Conservation (phyloP, 2,888 invertebrate genomes). For the Ommatoiulus sabulosus region DNA sequence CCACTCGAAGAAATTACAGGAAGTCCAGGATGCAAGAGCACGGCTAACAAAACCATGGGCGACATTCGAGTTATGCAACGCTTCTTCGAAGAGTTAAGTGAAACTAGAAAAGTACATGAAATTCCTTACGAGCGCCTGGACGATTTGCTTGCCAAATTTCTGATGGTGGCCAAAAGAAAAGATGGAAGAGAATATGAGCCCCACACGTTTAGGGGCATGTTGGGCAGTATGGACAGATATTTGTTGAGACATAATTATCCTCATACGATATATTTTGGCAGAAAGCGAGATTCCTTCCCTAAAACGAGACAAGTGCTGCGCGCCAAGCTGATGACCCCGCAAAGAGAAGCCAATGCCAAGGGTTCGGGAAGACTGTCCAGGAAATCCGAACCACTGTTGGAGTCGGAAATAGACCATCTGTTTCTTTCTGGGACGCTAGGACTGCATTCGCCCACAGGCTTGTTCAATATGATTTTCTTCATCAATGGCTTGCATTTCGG, state of each 20-base stretch:
- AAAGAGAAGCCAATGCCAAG: conserved; percentile 53
- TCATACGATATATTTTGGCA: conserved; percentile 59
- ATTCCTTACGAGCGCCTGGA: conserved; percentile 36
- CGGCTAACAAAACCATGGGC: conserved; percentile 1
- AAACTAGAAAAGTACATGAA: conserved; percentile 43
- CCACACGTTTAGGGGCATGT: conserved; percentile 58
- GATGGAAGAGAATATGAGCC: conserved; percentile 59
- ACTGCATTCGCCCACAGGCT: conserved; percentile 57
- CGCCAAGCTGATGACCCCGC: conserved; percentile 57
- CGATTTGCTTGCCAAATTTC: conserved; percentile 33
- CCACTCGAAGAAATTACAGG: background rate
- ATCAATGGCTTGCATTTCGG: conserved; percentile 58
- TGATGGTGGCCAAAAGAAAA: conserved; percentile 56
- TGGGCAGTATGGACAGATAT: conserved; percentile 59
- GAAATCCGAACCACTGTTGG: conserved; percentile 56
- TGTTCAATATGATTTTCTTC: conserved; percentile 58
- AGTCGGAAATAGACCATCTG: conserved; percentile 57
- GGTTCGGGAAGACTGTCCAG: conserved; percentile 57
- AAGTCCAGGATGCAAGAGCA: conserved; percentile 15
- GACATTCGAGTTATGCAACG: conserved; percentile 27
- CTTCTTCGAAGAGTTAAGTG: conserved; percentile 38
- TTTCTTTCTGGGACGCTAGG: conserved; percentile 57
- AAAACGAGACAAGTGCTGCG: conserved; percentile 58
- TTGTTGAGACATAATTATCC: conserved; percentile 58
- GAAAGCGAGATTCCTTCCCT: conserved; percentile 56